phyloP scores from a whole-genome alignment of 2,113 vertebrate genomes.

The Elachura formosa region DNA sequence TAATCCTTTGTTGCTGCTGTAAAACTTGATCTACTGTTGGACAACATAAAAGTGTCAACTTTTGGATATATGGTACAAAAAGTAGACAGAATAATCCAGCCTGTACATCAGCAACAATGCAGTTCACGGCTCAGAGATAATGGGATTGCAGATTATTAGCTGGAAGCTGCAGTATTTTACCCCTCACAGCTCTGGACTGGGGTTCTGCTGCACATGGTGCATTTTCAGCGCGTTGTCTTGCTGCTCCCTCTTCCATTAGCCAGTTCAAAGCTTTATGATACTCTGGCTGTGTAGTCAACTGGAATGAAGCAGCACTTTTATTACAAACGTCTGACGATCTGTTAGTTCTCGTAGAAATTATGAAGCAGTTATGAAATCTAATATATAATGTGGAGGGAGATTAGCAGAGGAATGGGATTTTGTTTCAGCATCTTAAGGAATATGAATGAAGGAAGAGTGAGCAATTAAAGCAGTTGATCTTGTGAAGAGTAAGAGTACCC shows the following conservation, averaged over 20 bases:
- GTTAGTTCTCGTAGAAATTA: constrained; percentile 14
- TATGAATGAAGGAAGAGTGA: background rate
- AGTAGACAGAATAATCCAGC: constrained; percentile 48
- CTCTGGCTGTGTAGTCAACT: background rate
- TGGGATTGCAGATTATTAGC: constrained; percentile 66
- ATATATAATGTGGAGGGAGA: background rate
- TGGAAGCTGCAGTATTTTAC: constrained; percentile 43
- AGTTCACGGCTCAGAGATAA: constrained; percentile 61
- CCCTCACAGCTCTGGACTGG: background rate
- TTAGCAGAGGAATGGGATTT: background rate
- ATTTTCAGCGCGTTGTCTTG: background rate
- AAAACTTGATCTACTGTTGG: constrained; percentile 75
- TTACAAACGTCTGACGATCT: background rate
- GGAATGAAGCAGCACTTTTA: constrained; percentile 42
- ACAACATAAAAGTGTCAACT: constrained; percentile 75
- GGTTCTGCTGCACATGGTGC: background rate
- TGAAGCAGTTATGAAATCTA: background rate
- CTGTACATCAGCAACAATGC: constrained; percentile 65
- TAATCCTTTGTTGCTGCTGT: constrained; percentile 75
- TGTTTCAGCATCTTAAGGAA: background rate
- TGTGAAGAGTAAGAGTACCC: background rate
- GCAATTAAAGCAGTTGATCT: background rate
- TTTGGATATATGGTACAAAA: constrained; percentile 59
- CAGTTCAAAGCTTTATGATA: background rate
- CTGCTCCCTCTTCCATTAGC: background rate